These are phyloP conservation scores for Siphonodentalium dalli DNA, from an alignment of 2,888 invertebrate species.

Conservation along the genomic window DNA sequence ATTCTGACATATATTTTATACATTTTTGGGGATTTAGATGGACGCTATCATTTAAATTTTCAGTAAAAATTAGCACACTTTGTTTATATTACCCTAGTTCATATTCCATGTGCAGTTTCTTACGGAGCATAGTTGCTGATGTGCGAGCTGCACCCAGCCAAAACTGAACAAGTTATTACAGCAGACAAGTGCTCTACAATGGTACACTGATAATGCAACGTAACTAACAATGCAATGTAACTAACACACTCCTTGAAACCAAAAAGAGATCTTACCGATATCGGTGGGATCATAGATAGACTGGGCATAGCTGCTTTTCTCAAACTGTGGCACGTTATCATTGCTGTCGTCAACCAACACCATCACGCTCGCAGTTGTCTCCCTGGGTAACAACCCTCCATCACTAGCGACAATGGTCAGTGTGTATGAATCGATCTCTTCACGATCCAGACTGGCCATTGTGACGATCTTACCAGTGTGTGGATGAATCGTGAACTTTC, in stretches of 20 bases:
- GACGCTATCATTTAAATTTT: too few species aligned
- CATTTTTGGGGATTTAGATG: too few species aligned
- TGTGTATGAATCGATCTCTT: conserved; percentile 65
- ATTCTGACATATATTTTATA: too few species aligned
- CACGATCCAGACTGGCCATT: conserved; percentile 81
- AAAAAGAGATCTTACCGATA: conserved; percentile 69
- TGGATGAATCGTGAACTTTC: conserved; percentile 80
- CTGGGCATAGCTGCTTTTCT: conserved; percentile 73
- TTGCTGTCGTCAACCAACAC: conserved; percentile 79
- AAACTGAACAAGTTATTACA: too few species aligned
- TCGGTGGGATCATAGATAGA: conserved; percentile 83
- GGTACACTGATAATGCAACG: background rate
- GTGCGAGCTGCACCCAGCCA: too few species aligned
- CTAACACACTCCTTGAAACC: background rate
- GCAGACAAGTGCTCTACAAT: too few species aligned
- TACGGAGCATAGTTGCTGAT: too few species aligned
- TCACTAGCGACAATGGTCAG: conserved; percentile 62
- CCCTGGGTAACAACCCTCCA: conserved; percentile 44
- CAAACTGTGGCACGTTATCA: conserved; percentile 74
- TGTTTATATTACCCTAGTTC: too few species aligned
- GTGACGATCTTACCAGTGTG: conserved; percentile 77
- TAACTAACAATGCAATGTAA: background rate
- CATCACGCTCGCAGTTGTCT: conserved; percentile 71
- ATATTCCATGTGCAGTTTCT: too few species aligned
- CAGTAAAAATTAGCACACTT: too few species aligned